A percentile compares a stretch with the other conserved stretches of the same genome.
phyloP scores from a whole-genome alignment of 2,888 invertebrate species.

The Chrysolina haemoptera region DNA sequence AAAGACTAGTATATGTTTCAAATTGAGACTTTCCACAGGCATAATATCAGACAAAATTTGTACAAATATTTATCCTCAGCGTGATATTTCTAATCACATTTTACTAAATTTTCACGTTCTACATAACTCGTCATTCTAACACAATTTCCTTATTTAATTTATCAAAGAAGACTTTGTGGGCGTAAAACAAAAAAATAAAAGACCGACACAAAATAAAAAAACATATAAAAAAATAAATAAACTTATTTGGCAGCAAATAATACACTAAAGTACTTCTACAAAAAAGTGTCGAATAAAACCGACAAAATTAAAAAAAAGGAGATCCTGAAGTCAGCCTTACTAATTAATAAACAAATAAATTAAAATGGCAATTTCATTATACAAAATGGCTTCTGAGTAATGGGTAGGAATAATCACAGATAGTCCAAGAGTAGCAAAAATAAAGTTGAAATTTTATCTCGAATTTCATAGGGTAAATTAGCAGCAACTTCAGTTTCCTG shows the following conservation, averaged over 20 bases:
- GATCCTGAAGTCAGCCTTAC: constrained; percentile 33
- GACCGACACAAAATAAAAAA: constrained; percentile 28
- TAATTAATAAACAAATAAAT: constrained; percentile 33
- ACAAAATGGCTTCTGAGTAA: constrained; percentile 27
- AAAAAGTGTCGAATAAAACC: constrained; percentile 15
- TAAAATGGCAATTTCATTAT: constrained; percentile 42
- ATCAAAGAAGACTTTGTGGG: neutral
- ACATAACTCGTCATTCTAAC: constrained; percentile 46
- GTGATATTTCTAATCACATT: constrained; percentile 40
- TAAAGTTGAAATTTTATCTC: neutral
- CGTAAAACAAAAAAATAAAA: constrained; percentile 25
- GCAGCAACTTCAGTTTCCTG: neutral
- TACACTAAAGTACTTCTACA: constrained; percentile 46
- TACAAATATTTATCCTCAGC: constrained; percentile 46
- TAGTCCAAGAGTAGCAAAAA: neutral
- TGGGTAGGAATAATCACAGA: constrained; percentile 17
- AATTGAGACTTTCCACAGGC: constrained; percentile 51
- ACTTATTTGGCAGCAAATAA: constrained; percentile 55
- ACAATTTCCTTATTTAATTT: constrained; percentile 31
- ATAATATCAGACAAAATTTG: constrained; percentile 53
- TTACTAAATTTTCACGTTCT: constrained; percentile 44
- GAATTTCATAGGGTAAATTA: neutral
- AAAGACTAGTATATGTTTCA: constrained; percentile 60
- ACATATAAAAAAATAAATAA: constrained; percentile 41
- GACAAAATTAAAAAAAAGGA: constrained; percentile 29